phyloP scores from a whole-genome alignment of 2,113 vertebrate species.

The Pelobates fuscus region DNA sequence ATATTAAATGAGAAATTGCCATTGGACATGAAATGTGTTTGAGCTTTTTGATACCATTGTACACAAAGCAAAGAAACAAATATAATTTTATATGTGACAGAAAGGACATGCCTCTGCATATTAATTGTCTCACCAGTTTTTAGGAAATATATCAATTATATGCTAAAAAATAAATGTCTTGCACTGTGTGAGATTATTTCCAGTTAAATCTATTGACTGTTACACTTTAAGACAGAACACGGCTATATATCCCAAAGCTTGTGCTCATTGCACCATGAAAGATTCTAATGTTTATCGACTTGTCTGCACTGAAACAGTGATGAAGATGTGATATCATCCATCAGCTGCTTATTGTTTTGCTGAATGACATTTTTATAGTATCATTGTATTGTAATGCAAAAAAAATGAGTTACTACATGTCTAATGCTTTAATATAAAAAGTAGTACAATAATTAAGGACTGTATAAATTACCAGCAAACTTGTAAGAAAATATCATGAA shows the following conservation, averaged over 20 bases:
- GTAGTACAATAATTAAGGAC: no score
- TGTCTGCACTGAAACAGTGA: constrained; percentile 16
- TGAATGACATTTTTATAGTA: not conserved
- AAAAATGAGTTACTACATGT: not conserved
- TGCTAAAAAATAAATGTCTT: constrained; percentile 43
- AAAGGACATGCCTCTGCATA: constrained; percentile 51
- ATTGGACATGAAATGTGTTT: no score
- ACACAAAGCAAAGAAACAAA: not conserved
- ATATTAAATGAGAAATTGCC: no score
- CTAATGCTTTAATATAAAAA: not conserved
- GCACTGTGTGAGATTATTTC: constrained; percentile 55
- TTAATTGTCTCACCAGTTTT: constrained; percentile 64
- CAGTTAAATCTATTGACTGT: constrained; percentile 48
- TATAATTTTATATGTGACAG: constrained; percentile 50
- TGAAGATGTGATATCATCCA: constrained; percentile 47
- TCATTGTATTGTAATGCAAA: not conserved
- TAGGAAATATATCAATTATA: constrained; percentile 59
- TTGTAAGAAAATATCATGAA: no score
- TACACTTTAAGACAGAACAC: constrained; percentile 56
- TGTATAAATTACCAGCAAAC: no score
- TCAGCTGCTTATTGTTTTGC: not conserved
- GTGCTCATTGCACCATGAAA: constrained; percentile 50
- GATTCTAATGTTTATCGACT: constrained; percentile 55
- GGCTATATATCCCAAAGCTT: constrained; percentile 58
- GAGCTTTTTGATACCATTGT: no score